Base-by-base conservation (phyloP, 2,888 invertebrate genomes). In the Mimumesa dahlbomi region DNA sequence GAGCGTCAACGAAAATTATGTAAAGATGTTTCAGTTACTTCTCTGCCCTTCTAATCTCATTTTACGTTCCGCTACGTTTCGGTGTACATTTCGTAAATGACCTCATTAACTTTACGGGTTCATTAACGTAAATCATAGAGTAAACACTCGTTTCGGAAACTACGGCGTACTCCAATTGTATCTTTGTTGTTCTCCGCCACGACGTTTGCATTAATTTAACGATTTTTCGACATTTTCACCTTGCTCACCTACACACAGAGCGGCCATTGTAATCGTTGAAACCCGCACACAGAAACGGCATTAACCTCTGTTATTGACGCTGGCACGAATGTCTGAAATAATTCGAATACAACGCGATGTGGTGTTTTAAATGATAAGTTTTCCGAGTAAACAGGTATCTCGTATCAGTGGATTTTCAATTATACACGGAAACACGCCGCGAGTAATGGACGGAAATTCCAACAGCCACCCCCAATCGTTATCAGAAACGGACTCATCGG, bases 91-190 rank as follows among this genome's bases (percentile, higher is more conserved):
- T 45, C 29, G 62, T 18, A 50, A 71, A 71, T 45, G 63, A 69
- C 46, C 70, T 69, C 70, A 63, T 71, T 71, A 71, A 69, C 54
- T 62, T 71, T 53, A 56, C 19, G 48, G 56, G 69, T 69, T 71
- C 69, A 56, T 71, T 71, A 69, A 69, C 62, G 70, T 43, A 56
- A 62, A 69, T 71, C 70, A 57, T 69, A 57, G 62, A 71, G 49
- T 69, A 69, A 62, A 71, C 52, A 69, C 62, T 63, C 36, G 42
- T 31, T n/a, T 36, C 11, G 14, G 29, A 29, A 42, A n/a, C 11
- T n/a, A 3, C 9, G 34, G 34, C 11, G n/a, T 3, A 14, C 42
- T 38, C 36, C 34, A 64, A 67, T 67, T 64, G 65, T 29, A 21
- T 40, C 52, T 48, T 62, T 31, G 43, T 63, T 31, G 66, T 53